phyloP scores from a whole-genome alignment of 2,797 vertebrate species.

The Lateolabrax maculatus region DNA sequence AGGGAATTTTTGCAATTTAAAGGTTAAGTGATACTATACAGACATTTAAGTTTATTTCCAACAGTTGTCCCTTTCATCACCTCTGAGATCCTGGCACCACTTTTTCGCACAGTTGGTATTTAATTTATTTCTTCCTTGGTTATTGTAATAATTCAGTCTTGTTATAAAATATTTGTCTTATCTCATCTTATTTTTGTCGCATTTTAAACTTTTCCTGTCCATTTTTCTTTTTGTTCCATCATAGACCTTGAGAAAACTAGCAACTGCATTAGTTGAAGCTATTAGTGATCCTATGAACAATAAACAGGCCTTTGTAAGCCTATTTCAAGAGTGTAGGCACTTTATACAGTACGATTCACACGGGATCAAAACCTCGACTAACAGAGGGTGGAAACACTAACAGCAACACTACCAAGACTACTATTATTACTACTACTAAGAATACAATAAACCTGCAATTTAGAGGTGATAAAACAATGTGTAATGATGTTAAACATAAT shows the following conservation, averaged over 20 bases:
- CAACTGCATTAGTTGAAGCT: not conserved
- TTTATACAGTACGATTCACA: not conserved
- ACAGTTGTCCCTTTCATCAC: conserved; percentile 12
- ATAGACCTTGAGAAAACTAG: not conserved
- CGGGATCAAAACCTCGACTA: not conserved
- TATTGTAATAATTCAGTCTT: not conserved
- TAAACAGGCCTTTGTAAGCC: not conserved
- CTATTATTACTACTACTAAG: too few relatives aligned
- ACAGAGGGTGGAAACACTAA: not conserved
- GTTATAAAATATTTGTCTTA: too few relatives aligned
- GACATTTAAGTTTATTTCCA: conserved; percentile 9
- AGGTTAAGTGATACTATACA: not conserved
- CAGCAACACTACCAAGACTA: not conserved
- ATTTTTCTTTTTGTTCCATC: not conserved
- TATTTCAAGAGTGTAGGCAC: not conserved
- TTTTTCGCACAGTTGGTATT: conserved; percentile 1
- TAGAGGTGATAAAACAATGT: not conserved
- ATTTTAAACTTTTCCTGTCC: not conserved
- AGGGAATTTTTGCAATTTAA: not conserved
- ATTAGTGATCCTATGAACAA: not conserved
- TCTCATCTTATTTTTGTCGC: not conserved
- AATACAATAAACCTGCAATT: not conserved
- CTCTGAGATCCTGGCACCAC: not conserved
- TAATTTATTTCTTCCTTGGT: not conserved
- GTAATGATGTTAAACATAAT: not conserved